Evolutionary conservation across 2,888 invertebrate genomes (phyloP).

Genomic region (Drosophila kanekoi): DNA sequence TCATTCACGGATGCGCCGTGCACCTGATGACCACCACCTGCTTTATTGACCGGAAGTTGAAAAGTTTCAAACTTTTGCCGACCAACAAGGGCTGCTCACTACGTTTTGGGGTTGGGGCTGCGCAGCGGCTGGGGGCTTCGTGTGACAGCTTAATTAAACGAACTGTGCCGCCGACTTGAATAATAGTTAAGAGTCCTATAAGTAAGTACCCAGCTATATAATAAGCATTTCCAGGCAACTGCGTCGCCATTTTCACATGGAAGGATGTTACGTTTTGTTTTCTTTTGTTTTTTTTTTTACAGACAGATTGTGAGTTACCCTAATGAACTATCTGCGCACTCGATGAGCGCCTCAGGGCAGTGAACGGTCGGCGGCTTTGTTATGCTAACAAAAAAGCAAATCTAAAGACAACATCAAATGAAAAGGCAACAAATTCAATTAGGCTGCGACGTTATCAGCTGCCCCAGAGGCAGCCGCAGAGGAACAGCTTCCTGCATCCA

Average conservation of each 20-base stretch:
- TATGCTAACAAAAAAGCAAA: conserved; percentile 50
- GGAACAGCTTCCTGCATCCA: conserved; percentile 41
- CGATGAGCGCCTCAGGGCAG: conserved; percentile 45
- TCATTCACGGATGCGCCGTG: conserved; percentile 70
- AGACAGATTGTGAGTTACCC: conserved; percentile 44
- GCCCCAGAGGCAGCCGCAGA: conserved; percentile 49
- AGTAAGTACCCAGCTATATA: conserved; percentile 14
- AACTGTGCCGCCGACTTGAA: conserved; percentile 35
- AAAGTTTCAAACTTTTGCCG: conserved; percentile 79
- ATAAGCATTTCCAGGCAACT: conserved; percentile 37
- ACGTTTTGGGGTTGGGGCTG: conserved; percentile 13
- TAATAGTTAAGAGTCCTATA: conserved; percentile 43
- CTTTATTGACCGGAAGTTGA: conserved; percentile 80
- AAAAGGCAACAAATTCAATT: conserved; percentile 76
- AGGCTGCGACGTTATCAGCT: conserved; percentile 58
- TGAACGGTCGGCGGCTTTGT: conserved; percentile 59
- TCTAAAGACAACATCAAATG: conserved; percentile 61
- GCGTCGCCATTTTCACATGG: conserved; percentile 51
- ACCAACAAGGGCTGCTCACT: conserved; percentile 22
- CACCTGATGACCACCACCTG: conserved; percentile 83
- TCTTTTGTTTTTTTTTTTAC: conserved; percentile 1
- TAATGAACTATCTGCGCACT: conserved; percentile 58
- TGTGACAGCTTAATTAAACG: conserved; percentile 72
- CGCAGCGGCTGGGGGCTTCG: conserved; percentile 34
- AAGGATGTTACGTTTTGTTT: conserved; percentile 14